phyloP scores from a whole-genome alignment of 2,888 invertebrate species.

The Pheosia gnoma region DNA sequence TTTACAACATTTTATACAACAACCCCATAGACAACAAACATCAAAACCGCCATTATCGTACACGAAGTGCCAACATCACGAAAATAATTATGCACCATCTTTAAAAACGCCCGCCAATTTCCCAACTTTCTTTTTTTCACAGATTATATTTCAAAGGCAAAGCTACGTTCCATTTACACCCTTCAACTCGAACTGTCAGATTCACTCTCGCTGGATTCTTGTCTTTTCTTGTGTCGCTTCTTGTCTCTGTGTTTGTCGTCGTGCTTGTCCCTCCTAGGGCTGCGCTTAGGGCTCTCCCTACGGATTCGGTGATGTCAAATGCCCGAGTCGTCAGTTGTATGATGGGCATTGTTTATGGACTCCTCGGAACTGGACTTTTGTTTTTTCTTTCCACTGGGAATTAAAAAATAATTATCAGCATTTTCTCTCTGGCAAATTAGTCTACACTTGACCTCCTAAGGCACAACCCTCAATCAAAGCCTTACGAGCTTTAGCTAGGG shows the following conservation, averaged over 20 bases:
- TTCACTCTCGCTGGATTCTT: constrained; percentile 60
- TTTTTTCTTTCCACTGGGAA: constrained; percentile 59
- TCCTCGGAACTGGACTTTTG: constrained; percentile 75
- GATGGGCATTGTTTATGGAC: constrained; percentile 74
- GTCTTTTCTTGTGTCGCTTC: constrained; percentile 59
- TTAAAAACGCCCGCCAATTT: constrained; percentile 17
- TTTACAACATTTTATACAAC: neutral
- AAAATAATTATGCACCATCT: neutral
- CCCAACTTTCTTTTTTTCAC: constrained; percentile 12
- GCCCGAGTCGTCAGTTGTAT: constrained; percentile 78
- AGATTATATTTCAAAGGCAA: constrained; percentile 33
- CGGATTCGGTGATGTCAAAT: constrained; percentile 80
- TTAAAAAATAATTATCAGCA: neutral
- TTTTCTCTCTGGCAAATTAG: no score
- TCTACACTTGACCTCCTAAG: no score
- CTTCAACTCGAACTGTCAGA: constrained; percentile 73
- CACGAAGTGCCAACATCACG: neutral
- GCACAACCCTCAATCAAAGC: no score
- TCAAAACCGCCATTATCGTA: neutral
- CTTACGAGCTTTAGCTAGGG: no score
- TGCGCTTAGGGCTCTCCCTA: constrained; percentile 66
- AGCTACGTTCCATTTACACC: constrained; percentile 12
- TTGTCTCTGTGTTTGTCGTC: constrained; percentile 45
- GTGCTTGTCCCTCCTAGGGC: constrained; percentile 50
- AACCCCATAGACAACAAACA: neutral